Evolutionary conservation across 2,888 invertebrate species (phyloP).

Genomic region (Ophraella communa): DNA sequence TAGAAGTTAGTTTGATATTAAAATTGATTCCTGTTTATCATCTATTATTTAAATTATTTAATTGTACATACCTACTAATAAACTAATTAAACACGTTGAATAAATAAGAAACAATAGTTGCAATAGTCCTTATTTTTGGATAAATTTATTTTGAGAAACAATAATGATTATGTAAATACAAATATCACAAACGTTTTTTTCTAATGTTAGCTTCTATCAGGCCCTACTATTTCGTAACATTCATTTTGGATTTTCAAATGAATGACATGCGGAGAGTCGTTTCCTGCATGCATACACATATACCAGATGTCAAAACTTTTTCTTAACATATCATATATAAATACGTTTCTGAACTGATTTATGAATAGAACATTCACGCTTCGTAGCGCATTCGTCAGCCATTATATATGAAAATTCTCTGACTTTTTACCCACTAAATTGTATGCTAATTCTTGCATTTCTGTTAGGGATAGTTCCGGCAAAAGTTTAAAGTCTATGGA

Average conservation of each 20-base stretch:
- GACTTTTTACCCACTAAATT: constrained; percentile 40
- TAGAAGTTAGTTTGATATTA: too few species aligned
- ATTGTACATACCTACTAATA: too few species aligned
- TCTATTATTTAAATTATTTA: too few species aligned
- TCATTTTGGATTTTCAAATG: constrained; percentile 41
- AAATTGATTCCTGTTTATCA: too few species aligned
- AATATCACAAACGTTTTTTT: neutral
- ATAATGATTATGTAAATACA: too few species aligned
- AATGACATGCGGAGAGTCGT: constrained; percentile 36
- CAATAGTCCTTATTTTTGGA: too few species aligned
- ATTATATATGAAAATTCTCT: constrained; percentile 41
- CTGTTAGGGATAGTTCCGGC: constrained; percentile 34
- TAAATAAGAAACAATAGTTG: too few species aligned
- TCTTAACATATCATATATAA: constrained; percentile 42
- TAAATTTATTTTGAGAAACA: too few species aligned
- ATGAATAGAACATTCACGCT: constrained; percentile 41
- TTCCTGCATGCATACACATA: constrained; percentile 26
- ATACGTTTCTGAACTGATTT: constrained; percentile 41
- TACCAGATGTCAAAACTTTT: constrained; percentile 44
- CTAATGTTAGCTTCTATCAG: neutral
- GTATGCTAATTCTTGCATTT: constrained; percentile 39
- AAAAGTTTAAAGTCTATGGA: constrained; percentile 33
- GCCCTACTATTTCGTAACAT: constrained; percentile 38
- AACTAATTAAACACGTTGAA: too few species aligned
- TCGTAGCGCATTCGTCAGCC: constrained; percentile 35